Percentiles rank a stretch among this genome's conserved stretches.
These are phyloP conservation scores for Thamnophis sirtalis DNA, from an alignment of 2,113 vertebrate species.

Conservation along the genomic window DNA sequence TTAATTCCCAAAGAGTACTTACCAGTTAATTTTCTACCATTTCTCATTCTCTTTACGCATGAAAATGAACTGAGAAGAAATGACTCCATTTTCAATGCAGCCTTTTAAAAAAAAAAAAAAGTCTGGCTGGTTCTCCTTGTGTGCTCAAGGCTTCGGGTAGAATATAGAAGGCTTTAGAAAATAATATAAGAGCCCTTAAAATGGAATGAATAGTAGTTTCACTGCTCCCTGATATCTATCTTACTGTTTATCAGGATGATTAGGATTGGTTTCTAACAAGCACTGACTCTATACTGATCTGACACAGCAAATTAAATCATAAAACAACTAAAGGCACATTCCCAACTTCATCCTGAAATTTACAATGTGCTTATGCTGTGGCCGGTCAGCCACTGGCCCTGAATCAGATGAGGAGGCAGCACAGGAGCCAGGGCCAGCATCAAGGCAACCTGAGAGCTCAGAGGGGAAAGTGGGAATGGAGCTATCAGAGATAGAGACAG, in stretches of 20 bases:
- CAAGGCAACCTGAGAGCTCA: no score
- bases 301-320: background rate
- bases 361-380: background rate
- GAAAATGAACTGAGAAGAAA: conserved; percentile 17
- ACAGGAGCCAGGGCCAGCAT: no score
- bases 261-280: background rate
- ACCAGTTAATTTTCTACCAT: background rate
- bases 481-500: no score
- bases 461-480: no score
- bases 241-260: background rate
- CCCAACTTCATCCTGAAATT: rapidly evolving
- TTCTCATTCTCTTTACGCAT: background rate
- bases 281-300: background rate
- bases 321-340: conserved; percentile 1
- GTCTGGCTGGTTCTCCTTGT: background rate
- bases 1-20: background rate
- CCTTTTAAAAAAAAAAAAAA: conserved; percentile 3
- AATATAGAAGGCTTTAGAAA: background rate
- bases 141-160: background rate
- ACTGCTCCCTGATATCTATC: background rate
- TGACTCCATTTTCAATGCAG: background rate
- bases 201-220: conserved; percentile 9
- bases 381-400: no score
- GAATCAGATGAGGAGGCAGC: no score
- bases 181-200: conserved; percentile 19